Evolutionary conservation across 2,113 vertebrate species (phyloP), one percentile per base, ranked within the genome.

Genomic region (Strigops habroptila): DNA sequence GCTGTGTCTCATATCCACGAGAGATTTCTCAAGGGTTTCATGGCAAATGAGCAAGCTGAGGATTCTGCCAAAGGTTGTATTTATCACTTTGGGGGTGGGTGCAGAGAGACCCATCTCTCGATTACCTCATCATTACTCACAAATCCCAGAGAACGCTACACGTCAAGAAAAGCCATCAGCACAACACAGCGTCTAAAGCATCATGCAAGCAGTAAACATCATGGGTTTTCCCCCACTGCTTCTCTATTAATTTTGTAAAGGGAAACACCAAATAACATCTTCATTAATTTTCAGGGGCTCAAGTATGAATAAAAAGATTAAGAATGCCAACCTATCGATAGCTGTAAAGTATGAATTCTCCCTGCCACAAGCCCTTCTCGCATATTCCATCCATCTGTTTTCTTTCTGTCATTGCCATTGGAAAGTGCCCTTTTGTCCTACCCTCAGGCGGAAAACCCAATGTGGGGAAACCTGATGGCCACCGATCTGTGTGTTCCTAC

Each of bases 1-100:
- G 91, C 87, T 57, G 49, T 22, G 76, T 87, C 95, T 88, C 86
- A 39, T n/a, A 77, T 12, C 69, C 67, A 75, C 1, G 0, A 46
- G 60, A 71, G 83, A 86, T 86, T 65, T 73, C 91, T 85, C 80
- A 2, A 31, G 95, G 93, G 88, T 46, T 90, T 93, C 67, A 88
- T n/a, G 75, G 87, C 71, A 88, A 75, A 82, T 71, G 83, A 95
- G 73, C 95, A 95, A 86, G 91, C 77, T 95, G 95, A 96, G 83
- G 71, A 86, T 88, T 94, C 59, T 80, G 90, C 88, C 88, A 91
- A 86, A 76, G 86, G 62, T 65, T 85, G 64, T 69, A 65, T 84
- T 41, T 84, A 86, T 90, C 81, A 53, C 74, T 87, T 88, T 85
- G 31, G 52, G 52, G 89, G 81, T 79, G 70, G 90, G 71, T 65